phyloP scores from a whole-genome alignment of 2,113 vertebrate genomes.

The Balaeniceps rex region DNA sequence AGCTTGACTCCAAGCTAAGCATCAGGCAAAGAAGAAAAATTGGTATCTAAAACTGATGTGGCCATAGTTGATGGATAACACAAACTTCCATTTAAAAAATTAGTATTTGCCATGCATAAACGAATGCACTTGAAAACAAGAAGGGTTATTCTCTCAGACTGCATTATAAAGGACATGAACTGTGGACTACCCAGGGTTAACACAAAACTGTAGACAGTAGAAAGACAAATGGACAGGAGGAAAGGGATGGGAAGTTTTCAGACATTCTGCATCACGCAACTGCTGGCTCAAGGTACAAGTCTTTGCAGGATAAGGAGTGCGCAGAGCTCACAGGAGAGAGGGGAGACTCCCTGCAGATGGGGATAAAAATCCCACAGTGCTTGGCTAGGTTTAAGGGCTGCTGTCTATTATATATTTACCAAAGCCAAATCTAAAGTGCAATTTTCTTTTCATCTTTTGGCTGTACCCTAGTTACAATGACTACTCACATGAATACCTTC shows the following conservation, averaged over 20 bases:
- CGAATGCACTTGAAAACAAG: background rate
- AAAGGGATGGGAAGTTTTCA: background rate
- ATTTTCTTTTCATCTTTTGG: background rate
- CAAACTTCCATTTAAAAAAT: background rate
- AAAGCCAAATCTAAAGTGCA: background rate
- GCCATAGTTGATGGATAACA: background rate
- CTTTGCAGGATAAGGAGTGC: background rate
- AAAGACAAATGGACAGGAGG: background rate
- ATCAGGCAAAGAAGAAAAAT: background rate
- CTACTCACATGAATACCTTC: background rate
- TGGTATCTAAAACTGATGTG: background rate
- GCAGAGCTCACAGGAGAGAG: background rate
- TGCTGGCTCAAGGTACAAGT: background rate
- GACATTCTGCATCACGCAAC: background rate
- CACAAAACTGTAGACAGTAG: background rate
- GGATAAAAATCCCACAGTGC: background rate
- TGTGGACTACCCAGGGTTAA: background rate
- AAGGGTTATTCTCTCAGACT: background rate
- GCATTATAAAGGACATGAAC: background rate
- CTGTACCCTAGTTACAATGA: background rate
- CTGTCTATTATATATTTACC: background rate
- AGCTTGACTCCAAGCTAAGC: background rate
- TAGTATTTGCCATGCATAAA: background rate
- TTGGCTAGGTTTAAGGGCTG: background rate
- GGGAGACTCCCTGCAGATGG: background rate